Conservation (phyloP, 2,113 vertebrate species). For the Eubucco bourcierii region DNA sequence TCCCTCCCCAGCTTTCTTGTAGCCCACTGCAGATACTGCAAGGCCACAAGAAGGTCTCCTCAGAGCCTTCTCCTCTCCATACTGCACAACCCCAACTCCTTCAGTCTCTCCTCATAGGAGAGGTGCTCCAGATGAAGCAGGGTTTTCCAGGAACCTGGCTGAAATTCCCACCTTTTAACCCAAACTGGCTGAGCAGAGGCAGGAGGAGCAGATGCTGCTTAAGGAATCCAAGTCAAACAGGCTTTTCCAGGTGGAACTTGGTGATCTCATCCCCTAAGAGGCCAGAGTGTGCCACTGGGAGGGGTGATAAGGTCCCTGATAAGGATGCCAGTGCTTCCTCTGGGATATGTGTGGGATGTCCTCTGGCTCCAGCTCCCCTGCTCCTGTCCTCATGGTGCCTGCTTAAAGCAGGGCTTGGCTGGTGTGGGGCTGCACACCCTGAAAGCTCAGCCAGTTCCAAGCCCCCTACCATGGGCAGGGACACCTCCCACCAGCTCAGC, state of each 20-base stretch:
- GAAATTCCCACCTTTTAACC: not conserved
- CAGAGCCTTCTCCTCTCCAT: too few species aligned
- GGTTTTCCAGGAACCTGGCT: accelerated
- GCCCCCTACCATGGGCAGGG: too few species aligned
- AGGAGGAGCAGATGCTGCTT: not conserved
- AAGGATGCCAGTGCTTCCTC: not conserved
- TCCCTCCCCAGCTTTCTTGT: too few species aligned
- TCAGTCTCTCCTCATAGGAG: too few species aligned
- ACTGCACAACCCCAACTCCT: too few species aligned
- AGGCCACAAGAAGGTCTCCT: too few species aligned
- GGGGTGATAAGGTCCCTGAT: not conserved
- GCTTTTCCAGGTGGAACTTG: conserved; percentile 9
- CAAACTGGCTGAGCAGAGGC: not conserved
- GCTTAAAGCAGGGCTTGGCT: not conserved
- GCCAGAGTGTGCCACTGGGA: not conserved
- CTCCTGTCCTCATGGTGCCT: not conserved
- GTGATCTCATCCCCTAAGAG: not conserved
- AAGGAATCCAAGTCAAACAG: not conserved
- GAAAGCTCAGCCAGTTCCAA: too few species aligned
- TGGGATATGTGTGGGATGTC: not conserved
- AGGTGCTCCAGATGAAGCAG: too few species aligned
- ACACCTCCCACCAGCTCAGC: too few species aligned
- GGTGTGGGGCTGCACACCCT: accelerated
- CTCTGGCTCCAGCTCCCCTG: not conserved
- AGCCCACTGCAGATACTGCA: too few species aligned